Base-by-base conservation (phyloP, 2,888 invertebrate species). In the Hypomecis punctinalis region DNA sequence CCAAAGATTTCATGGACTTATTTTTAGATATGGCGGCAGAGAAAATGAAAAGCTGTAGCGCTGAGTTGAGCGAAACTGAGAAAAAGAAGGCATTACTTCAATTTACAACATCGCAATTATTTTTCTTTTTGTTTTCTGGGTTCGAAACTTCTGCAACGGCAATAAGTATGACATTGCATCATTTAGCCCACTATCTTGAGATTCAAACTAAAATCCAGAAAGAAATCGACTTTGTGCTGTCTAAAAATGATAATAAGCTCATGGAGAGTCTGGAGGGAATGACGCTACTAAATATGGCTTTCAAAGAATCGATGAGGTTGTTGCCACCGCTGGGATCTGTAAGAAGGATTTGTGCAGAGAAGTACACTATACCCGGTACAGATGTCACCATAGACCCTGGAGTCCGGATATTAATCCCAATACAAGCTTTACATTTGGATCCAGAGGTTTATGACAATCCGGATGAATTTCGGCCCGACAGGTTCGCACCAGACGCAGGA, bases 141-240 rank as follows among this genome's bases (percentile, higher is more conserved):
- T 80, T 77, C 39, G 81, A 82, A 63, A 79, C 80, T 0, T 78
- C 80, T 0, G 75, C 82, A 1, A 74, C 75, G 0, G 71, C 76
- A 0, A 79, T 86, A 10, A 83, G 84, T 63, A 83, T 53, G 9
- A 73, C 76, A 42, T 53, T 79, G 5, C 82, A 83, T 39, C 74
- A 78, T 58, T 65, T 83, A 7, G 82, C 88, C 1, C 72, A 75
- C 35, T 66, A 86, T 61, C 82, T 81, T 5, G 76, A 82, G 6
- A 71, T 83, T 13, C 88, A 88, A 67, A 65, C 73, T 4, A 79
- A 76, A 55, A 73, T 83, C 5, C 81, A 82, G 60, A 60, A 76
- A 11, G 84, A 89, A 71, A 76, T 88, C 36, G 84, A 81, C 57
- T 56, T 10, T 9, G 73, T 78, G 6, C 63, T 82, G 40, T 56